Conservation (phyloP, 2,797 vertebrate genomes). For the Myotis vivesi region DNA sequence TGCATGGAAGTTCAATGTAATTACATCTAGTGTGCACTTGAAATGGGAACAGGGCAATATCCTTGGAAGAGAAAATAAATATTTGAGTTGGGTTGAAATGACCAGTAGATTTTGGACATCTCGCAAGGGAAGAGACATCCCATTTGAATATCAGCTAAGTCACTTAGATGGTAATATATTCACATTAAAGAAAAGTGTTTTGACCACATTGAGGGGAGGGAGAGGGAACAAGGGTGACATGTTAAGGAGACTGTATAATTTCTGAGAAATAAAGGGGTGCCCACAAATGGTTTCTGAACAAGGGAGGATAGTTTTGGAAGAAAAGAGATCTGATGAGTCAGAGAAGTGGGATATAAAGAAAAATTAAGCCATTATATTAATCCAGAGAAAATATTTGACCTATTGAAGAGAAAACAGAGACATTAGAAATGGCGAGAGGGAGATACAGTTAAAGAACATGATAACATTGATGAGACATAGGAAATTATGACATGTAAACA, state of each 20-base stretch:
- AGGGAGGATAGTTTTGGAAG: not conserved
- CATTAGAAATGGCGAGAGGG: not conserved
- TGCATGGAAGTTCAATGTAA: not conserved
- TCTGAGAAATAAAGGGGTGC: not conserved
- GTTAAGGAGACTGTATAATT: not conserved
- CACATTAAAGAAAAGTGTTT: not conserved
- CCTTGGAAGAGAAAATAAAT: not conserved
- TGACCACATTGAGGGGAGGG: not conserved
- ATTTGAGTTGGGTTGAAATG: too few species aligned
- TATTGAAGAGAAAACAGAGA: slow-evolving; percentile 1
- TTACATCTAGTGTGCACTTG: not conserved
- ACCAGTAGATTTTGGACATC: not conserved
- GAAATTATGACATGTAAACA: not conserved
- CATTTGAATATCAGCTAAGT: not conserved
- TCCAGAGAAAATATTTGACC: not conserved
- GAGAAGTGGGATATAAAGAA: not conserved
- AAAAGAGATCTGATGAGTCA: not conserved
- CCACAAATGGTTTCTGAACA: not conserved
- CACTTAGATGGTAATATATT: not conserved
- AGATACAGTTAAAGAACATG: not conserved
- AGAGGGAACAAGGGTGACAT: not conserved
- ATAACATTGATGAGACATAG: not conserved
- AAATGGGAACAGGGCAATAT: not conserved
- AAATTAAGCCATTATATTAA: not conserved
- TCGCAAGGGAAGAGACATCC: not conserved